Base-by-base conservation (phyloP, 35 echinoderm and acorn worm genomes). In the Apostichopus californicus region DNA sequence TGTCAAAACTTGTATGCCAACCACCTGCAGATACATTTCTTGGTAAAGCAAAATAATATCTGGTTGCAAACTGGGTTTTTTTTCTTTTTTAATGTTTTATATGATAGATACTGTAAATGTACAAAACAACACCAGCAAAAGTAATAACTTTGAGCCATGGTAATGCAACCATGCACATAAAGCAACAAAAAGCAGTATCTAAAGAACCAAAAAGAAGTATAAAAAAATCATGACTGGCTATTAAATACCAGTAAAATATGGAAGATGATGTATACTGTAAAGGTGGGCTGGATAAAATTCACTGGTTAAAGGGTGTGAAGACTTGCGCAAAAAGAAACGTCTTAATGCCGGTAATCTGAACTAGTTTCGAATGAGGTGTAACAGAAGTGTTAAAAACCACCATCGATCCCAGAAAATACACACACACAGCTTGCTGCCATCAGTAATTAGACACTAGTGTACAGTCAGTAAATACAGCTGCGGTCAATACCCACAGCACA, bases 51-150 rank as follows among this genome's bases (percentile, higher is more conserved):
- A 56, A 83, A 83, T 56, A 83, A 56, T 83, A 14, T 83, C 55
- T 17, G 24, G 80, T 83, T 55, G 80, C 80, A 83, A 83, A 83
- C 80, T 18, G 53, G 46, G 80, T 55, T 83, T 83, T 53, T 17
- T 56, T 55, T 25, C 12, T 0, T 46, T 46, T 46, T 46, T 3
- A 46, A 46, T 46, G 25, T 46, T 83, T 68, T 14, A 68, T 68
- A 68, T 68, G 18, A 68, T 68, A 68, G 11, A 18, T 68, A 68
- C 64, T 68, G 64, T 68, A 68, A 17, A 56, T 83, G 80, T 83
- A 83, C 52, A 83, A 83, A 55, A 55, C 80, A 46, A 46, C 34
- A 46, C 34, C 34, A 83, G 52, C 21, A 24, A 83, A 34, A 56
- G 24, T 83, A 83, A 46, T 83, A 55, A 13, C 12, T 55, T 53